Percentiles rank a stretch among this genome's conserved stretches.
Conservation (phyloP, 2,888 invertebrate species). For the Melinopterus prodromus region DNA sequence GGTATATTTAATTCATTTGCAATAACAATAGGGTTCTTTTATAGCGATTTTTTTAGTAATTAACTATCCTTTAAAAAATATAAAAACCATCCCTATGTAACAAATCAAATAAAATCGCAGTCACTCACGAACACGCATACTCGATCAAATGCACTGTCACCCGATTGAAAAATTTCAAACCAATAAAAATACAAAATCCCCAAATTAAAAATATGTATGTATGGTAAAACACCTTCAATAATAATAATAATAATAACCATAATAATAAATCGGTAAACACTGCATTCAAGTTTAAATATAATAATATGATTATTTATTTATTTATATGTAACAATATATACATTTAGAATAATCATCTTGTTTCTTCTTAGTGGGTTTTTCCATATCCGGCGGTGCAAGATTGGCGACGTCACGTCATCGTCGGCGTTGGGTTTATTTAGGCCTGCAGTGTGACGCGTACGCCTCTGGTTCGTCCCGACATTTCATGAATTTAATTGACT, state of each 20-base stretch:
- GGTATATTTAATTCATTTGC: no score
- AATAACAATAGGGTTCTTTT: no score
- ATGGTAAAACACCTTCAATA: not conserved
- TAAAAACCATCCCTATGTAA: constrained; percentile 36
- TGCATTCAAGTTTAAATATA: constrained; percentile 51
- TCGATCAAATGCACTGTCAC: constrained; percentile 32
- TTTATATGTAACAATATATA: constrained; percentile 66
- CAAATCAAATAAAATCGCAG: constrained; percentile 45
- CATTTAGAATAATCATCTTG: constrained; percentile 65
- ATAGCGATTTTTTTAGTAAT: no score
- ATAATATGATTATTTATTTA: constrained; percentile 53
- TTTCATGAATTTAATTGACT: constrained; percentile 23
- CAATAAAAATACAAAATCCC: not conserved
- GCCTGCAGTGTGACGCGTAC: constrained; percentile 12
- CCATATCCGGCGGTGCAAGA: not conserved
- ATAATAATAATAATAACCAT: not conserved
- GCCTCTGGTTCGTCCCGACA: constrained; percentile 6
- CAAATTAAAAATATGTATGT: constrained; percentile 6
- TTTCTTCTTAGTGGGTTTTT: constrained; percentile 47
- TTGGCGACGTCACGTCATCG: not conserved
- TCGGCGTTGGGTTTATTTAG: constrained; percentile 1
- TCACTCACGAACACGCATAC: constrained; percentile 12
- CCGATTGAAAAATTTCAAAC: not conserved
- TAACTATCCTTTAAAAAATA: no score
- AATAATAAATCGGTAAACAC: constrained; percentile 45